Conservation (phyloP, 2,797 vertebrate species). For the Paedocypris micromegethes region DNA sequence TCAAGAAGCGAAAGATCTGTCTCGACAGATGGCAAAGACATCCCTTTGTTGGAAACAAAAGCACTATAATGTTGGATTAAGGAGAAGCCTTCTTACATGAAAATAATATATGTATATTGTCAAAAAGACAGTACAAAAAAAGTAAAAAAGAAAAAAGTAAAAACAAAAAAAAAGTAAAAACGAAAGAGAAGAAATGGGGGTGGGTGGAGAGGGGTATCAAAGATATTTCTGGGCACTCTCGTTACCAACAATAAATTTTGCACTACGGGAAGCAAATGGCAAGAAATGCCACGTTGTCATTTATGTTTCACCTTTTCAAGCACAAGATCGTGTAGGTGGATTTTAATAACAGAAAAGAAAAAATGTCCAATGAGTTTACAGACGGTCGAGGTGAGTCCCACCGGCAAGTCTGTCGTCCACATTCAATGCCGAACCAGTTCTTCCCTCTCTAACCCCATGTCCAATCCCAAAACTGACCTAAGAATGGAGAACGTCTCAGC, state of each 20-base stretch:
- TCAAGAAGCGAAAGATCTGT: constrained; percentile 60
- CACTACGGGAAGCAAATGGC: constrained; percentile 79
- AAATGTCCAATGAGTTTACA: constrained; percentile 69
- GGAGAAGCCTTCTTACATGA: constrained; percentile 78
- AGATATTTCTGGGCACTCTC: constrained; percentile 75
- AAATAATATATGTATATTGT: constrained; percentile 63
- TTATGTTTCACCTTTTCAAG: constrained; percentile 60
- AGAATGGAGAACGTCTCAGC: not conserved
- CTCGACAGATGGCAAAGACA: constrained; percentile 74
- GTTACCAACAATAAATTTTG: constrained; percentile 86
- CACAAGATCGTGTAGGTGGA: constrained; percentile 75
- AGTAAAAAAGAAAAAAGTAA: constrained; percentile 67
- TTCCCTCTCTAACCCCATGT: not conserved
- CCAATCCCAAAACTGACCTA: not conserved
- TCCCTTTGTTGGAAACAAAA: constrained; percentile 81
- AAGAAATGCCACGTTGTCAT: constrained; percentile 69
- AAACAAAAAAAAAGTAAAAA: constrained; percentile 45
- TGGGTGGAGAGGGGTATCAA: constrained; percentile 59
- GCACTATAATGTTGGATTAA: constrained; percentile 84
- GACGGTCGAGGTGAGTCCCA: constrained; percentile 45
- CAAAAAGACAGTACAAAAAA: constrained; percentile 56
- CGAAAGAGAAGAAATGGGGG: not conserved
- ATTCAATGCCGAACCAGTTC: not conserved
- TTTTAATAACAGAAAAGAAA: constrained; percentile 51
- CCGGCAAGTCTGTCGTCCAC: no score